Conservation (phyloP, 2,113 vertebrate genomes). For the Ariopsis seemanni region DNA sequence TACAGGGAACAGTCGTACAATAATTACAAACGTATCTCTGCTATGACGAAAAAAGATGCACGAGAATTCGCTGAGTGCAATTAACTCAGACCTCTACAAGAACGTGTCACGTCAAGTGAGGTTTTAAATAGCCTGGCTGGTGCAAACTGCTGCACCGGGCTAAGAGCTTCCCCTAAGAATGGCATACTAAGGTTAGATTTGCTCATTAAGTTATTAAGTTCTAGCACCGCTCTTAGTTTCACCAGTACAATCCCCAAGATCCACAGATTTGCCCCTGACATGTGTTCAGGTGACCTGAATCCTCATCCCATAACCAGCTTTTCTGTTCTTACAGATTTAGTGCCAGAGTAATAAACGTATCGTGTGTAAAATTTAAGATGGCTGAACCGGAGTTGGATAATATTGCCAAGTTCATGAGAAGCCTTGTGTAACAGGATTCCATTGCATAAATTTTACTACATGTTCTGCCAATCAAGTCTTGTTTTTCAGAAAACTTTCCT, state of each 20-base stretch:
- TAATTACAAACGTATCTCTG: not conserved
- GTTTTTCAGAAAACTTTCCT: not conserved
- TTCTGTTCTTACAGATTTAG: not conserved
- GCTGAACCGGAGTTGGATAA: not conserved
- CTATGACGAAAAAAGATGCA: not conserved
- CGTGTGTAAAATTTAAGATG: not conserved
- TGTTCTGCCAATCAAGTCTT: not conserved
- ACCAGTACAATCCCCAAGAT: not conserved
- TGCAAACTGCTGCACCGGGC: slow-evolving; percentile 38
- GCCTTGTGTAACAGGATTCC: not conserved
- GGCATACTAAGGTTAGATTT: not conserved
- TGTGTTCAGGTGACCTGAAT: not conserved
- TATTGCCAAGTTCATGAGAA: not conserved
- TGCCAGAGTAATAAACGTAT: not conserved
- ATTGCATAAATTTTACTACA: not conserved
- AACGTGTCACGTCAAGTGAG: not conserved
- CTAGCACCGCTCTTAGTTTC: not conserved
- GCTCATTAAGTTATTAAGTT: not conserved
- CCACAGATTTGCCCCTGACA: not conserved
- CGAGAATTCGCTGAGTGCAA: not conserved
- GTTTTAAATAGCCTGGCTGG: slow-evolving; percentile 52
- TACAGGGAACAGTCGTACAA: not conserved
- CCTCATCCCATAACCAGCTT: not conserved
- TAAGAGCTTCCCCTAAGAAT: slow-evolving; percentile 3
- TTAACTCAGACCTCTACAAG: slow-evolving; percentile 35